A percentile compares a stretch with the other conserved stretches of the same genome.
Evolutionary conservation across 2,888 invertebrate genomes (phyloP).

Genomic region (Drosophila parthenogenetica): DNA sequence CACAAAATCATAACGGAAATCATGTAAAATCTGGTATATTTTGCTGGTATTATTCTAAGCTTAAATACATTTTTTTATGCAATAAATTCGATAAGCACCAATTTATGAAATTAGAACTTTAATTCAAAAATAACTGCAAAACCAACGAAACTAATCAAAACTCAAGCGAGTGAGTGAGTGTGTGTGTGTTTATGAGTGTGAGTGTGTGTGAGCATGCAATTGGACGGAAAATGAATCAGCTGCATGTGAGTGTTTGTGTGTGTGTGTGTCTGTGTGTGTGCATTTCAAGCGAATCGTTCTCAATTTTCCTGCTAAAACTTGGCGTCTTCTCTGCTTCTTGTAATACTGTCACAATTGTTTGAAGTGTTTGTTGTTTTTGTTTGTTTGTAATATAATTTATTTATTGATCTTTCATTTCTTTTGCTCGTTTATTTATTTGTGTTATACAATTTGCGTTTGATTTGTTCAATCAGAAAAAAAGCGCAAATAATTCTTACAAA

Average conservation of each 20-base stretch:
- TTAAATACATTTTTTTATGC: slow-evolving; percentile 45
- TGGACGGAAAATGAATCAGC: slow-evolving; percentile 71
- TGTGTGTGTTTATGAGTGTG: slow-evolving; percentile 6
- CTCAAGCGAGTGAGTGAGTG: slow-evolving; percentile 12
- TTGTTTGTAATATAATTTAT: slow-evolving; percentile 36
- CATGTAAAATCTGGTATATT: slow-evolving; percentile 7
- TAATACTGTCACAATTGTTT: slow-evolving; percentile 29
- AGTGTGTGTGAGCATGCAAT: slow-evolving; percentile 40
- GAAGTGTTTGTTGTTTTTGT: slow-evolving; percentile 14
- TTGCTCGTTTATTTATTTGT: slow-evolving; percentile 44
- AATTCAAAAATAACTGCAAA: slow-evolving; percentile 15
- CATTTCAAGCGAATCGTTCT: slow-evolving; percentile 10
- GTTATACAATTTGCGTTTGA: slow-evolving; percentile 35
- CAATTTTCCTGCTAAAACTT: slow-evolving; percentile 10
- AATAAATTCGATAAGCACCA: slow-evolving; percentile 83
- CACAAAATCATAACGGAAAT: slow-evolving; percentile 33
- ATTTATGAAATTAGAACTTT: slow-evolving; percentile 62
- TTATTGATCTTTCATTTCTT: slow-evolving; percentile 27
- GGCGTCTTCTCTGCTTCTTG: neutral
- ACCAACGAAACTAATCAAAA: slow-evolving; percentile 17
- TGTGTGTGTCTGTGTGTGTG: neutral
- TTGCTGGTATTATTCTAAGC: slow-evolving; percentile 12
- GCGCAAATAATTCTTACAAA: slow-evolving; percentile 68
- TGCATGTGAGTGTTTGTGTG: slow-evolving; percentile 26
- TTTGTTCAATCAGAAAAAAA: slow-evolving; percentile 10